Conservation (phyloP, 2,113 vertebrate species). For the Athene noctua region DNA sequence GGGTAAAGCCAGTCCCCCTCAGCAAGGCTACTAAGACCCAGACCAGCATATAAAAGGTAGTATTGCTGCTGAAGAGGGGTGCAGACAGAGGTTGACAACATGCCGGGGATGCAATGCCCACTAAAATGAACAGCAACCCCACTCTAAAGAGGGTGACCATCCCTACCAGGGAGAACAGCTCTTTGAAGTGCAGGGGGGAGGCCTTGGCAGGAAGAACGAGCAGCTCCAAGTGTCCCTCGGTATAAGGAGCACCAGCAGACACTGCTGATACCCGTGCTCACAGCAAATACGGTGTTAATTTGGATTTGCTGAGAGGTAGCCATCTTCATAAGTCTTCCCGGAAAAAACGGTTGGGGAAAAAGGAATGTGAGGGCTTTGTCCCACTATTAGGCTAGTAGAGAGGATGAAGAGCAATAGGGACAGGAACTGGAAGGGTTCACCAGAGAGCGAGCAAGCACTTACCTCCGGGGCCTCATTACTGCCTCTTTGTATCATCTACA, state of each 20-base stretch:
- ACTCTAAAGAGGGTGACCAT: background rate
- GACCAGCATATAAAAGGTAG: background rate
- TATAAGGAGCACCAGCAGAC: background rate
- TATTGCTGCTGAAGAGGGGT: background rate
- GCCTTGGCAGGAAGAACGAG: background rate
- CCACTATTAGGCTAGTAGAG: background rate
- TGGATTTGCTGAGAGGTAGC: background rate
- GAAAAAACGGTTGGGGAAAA: rapidly evolving
- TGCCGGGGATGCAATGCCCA: rapidly evolving
- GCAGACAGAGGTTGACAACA: background rate
- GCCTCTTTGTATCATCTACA: background rate
- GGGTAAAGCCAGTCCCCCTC: background rate
- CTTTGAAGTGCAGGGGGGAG: background rate
- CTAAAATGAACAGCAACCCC: background rate
- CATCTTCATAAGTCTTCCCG: background rate
- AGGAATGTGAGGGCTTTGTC: background rate
- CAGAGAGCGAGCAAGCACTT: background rate
- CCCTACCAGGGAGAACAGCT: background rate
- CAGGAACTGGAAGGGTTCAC: background rate
- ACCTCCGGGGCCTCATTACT: background rate
- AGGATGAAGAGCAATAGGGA: background rate
- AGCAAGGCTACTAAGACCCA: background rate
- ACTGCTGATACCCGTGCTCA: background rate
- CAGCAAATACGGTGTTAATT: background rate
- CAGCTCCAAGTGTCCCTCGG: background rate